Evolutionary conservation across 2,113 vertebrate species (phyloP), one percentile per base, ranked within the genome.

Genomic region (Chaetodon trifascialis): DNA sequence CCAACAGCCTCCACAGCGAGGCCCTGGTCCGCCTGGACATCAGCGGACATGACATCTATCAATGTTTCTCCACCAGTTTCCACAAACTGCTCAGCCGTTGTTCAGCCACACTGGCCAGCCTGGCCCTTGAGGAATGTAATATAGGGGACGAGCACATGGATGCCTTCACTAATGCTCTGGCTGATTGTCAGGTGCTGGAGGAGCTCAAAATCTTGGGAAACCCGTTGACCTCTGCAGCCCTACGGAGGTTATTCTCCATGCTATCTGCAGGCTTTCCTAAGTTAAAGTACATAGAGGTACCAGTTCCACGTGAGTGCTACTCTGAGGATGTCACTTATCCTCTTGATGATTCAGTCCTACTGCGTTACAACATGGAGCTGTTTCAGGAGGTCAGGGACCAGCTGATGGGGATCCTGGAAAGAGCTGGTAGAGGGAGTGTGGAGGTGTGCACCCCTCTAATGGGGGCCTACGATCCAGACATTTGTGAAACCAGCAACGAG

Each of bases 221-320:
- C 83, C 98, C 98, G 0, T 85, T 99, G 69, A 95, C 85, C 52
- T 95, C 95, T 1, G 84, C 58, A 4, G 96, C 93, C 11, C 94
- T 98, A 47, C 91, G 75, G 62, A 85, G 84, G 10, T 91, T 99
- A 25, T 97, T 99, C 72, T 60, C 82, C 0, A 82, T 93, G 36
- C 91, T 99, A 11, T 91, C 92, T 4, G 70, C 64, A 36, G 92
- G 94, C 3, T 94, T 98, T 73, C 96, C 96, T 1, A 71, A 80
- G 59, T 88, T 99, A 38, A 94, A 89, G 85, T 95, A 95, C 11
- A 92, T 99, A 55, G 97, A 99, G 91, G 93, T 97, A 49, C 98
- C 98, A 0, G 96, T 99, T 69, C 98, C 98, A 3, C 96, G 89
- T 2, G 97, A 99, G 76, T 99, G 98, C 85, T 99, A 98, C 90